These are phyloP conservation scores for Ara ararauna DNA, from an alignment of 2,797 vertebrate species.

Conservation along the genomic window DNA sequence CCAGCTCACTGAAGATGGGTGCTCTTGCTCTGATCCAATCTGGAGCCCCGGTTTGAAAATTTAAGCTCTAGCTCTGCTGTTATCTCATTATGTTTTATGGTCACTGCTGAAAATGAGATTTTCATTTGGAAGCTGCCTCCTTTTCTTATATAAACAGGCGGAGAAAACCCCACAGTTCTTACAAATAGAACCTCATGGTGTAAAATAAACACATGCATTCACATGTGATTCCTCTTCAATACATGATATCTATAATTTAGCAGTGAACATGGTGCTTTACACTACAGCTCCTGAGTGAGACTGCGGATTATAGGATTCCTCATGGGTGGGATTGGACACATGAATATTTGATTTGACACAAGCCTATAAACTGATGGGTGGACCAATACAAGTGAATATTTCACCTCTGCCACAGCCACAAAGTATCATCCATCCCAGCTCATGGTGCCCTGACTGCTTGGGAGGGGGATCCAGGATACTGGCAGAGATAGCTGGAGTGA, in stretches of 20 bases:
- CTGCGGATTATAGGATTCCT: neutral
- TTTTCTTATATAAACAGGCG: neutral
- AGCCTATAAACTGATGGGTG: neutral
- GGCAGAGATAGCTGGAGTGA: neutral
- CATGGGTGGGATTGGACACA: neutral
- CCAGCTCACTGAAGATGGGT: neutral
- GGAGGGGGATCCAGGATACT: neutral
- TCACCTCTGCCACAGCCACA: neutral
- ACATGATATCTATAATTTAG: neutral
- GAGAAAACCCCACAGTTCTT: neutral
- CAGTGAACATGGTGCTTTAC: neutral
- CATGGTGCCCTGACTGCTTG: neutral
- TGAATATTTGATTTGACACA: neutral
- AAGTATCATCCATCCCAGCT: neutral
- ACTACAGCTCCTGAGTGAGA: neutral
- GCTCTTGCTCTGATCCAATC: neutral
- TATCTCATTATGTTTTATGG: neutral
- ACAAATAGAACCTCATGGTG: neutral
- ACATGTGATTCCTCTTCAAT: neutral
- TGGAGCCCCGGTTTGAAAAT: neutral
- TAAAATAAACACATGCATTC: neutral
- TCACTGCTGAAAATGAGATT: fast-evolving
- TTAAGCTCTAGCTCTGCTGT: neutral
- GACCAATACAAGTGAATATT: neutral
- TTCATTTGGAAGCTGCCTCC: neutral